These are phyloP conservation scores for Limnodromus scolopaceus DNA, from an alignment of 2,797 vertebrate genomes.

Conservation along the genomic window DNA sequence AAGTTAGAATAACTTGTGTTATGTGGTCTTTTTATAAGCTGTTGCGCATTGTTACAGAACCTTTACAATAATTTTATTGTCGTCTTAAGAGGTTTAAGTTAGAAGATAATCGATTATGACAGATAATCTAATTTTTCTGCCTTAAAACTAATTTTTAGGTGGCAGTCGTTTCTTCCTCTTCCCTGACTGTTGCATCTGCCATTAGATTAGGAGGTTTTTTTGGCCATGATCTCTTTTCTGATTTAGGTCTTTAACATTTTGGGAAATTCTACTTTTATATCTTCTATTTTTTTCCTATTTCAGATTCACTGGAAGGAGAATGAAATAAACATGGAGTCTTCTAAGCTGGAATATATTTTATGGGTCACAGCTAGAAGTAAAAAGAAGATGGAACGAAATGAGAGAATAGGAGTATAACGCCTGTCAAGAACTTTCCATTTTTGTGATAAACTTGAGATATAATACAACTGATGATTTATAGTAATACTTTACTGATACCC, in stretches of 20 bases:
- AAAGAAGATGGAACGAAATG: conserved; percentile 17
- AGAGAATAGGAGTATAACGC: neutral
- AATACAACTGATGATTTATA: conserved; percentile 24
- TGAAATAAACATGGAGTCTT: conserved; percentile 33
- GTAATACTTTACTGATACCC: neutral
- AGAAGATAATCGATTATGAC: neutral
- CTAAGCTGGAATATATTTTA: conserved; percentile 42
- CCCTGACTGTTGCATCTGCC: neutral
- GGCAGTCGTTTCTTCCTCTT: neutral
- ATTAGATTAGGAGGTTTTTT: neutral
- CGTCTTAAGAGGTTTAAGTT: neutral
- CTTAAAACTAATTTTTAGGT: neutral
- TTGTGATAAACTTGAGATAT: neutral
- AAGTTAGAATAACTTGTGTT: neutral
- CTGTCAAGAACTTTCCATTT: neutral
- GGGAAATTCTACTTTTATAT: neutral
- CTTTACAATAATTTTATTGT: neutral
- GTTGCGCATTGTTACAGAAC: neutral
- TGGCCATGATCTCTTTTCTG: neutral
- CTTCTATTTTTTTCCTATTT: neutral
- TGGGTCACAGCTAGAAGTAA: neutral
- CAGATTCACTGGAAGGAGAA: conserved; percentile 57
- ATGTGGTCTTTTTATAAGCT: neutral
- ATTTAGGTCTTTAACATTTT: neutral
- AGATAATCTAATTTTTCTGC: neutral